A percentile compares a stretch with the other conserved stretches of the same genome.
These are phyloP conservation scores for Linepithema humile DNA, from an alignment of 1,140 invertebrate species.

Conservation along the genomic window DNA sequence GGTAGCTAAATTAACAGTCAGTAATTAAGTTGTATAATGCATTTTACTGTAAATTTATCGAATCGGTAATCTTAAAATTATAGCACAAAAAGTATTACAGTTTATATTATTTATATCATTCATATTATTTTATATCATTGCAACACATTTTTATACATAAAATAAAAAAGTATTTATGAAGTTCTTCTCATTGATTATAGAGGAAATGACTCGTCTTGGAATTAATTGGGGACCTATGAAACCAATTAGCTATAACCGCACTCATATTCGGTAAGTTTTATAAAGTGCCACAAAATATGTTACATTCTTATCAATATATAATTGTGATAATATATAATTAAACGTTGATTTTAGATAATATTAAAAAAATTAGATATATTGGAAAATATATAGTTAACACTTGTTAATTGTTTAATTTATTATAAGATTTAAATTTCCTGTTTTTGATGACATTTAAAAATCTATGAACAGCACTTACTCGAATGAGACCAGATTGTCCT, in stretches of 20 bases:
- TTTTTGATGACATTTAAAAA: conserved; percentile 2
- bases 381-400: no score
- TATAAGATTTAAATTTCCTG: background rate
- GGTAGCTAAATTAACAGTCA: conserved; percentile 82
- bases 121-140: background rate
- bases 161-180: background rate
- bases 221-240: conserved; percentile 83
- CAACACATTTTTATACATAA: background rate
- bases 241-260: conserved; percentile 56
- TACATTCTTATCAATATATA: background rate
- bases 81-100: background rate
- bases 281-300: background rate
- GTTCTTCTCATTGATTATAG: conserved; percentile 79
- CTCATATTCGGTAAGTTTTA: conserved; percentile 72
- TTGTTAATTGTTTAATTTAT: background rate
- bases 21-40: no score
- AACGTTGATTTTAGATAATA: background rate
- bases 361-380: no score
- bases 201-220: conserved; percentile 87
- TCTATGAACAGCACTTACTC: conserved; percentile 60
- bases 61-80: no score
- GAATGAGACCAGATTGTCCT: conserved; percentile 66
- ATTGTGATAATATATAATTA: background rate
- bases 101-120: background rate
- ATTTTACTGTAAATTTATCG: no score